Base-by-base conservation (phyloP, 2,797 vertebrate species). In the Smutsia gigantea region DNA sequence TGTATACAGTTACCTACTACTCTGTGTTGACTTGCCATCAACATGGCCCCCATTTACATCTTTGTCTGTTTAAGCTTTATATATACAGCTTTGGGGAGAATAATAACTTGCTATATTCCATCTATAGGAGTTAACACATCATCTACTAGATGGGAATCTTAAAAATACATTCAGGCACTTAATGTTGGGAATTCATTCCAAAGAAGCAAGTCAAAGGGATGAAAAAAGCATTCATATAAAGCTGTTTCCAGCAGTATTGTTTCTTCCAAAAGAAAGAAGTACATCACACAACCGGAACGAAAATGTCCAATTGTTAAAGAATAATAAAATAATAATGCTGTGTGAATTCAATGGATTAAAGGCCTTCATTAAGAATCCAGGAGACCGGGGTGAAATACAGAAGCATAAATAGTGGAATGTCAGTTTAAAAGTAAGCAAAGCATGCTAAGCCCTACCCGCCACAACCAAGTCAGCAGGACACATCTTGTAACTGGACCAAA, bases 181-280 rank as follows among this genome's bases (percentile, higher is more conserved):
- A 77, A 66, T 66, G n/a, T 27, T 46, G 63, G 63, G 75, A 68
- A 57, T 42, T 55, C 42, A 90, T 69, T 79, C 49, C 18, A 42
- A 68, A 79, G 72, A 78, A 93, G 25, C 42, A 53, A 87, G 85
- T 15, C 14, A 64, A 81, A 34, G 34, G 37, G 8, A 64, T 0
- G 17, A 15, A 63, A 61, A 53, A n/a, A 49, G 7, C 25, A 61
- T 78, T 51, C 25, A 39, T 11, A 7, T 15, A 79, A 61, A 69
- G 92, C n/a, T 55, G 12, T 55, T 72, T 72, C 55, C 34, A 55
- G 29, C 2, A 12, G 11, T 14, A 46, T 5, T 46, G 15, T 79
- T 42, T 87, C 46, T 23, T 34, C 55, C 71, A 39, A 64, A 79
- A 81, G 46, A 46, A 72, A 87, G 84, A 81, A 53, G 21, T 34